Evolutionary conservation across 2,113 vertebrate genomes (phyloP).

Genomic region (Monarcha castaneiventris): DNA sequence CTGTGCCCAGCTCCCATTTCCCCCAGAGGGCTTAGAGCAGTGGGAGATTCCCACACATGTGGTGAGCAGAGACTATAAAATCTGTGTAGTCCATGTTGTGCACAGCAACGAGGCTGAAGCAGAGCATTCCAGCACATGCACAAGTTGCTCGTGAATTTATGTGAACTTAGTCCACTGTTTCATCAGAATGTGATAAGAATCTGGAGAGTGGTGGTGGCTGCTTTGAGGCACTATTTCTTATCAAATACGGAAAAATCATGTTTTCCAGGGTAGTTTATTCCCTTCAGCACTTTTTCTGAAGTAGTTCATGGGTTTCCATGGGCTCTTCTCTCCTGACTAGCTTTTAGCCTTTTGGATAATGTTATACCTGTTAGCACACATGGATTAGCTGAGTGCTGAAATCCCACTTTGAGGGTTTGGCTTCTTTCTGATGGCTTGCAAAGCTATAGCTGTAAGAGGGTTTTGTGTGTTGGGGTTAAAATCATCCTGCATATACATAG

Average conservation of each 20-base stretch:
- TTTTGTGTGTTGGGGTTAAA: not conserved
- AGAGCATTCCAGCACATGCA: rapidly evolving
- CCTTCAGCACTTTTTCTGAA: not conserved
- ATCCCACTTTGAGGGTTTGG: not conserved
- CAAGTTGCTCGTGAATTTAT: rapidly evolving
- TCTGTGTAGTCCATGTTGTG: not conserved
- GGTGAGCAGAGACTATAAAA: not conserved
- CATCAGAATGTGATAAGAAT: not conserved
- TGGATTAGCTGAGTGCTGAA: not conserved
- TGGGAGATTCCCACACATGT: too few species aligned
- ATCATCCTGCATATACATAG: not conserved
- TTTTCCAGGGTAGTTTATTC: not conserved
- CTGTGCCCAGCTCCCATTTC: not conserved
- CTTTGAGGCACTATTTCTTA: not conserved
- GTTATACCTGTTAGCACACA: not conserved
- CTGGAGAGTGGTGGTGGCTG: not conserved
- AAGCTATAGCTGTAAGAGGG: not conserved
- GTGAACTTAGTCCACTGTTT: rapidly evolving
- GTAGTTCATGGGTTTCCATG: not conserved
- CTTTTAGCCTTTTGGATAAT: not conserved
- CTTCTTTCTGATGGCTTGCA: not conserved
- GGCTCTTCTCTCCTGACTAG: not conserved
- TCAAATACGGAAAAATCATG: not conserved
- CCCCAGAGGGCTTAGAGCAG: not conserved
- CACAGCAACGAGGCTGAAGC: not conserved